phyloP scores from a whole-genome alignment of 2,888 invertebrate genomes.

The Drosophila macrospina region DNA sequence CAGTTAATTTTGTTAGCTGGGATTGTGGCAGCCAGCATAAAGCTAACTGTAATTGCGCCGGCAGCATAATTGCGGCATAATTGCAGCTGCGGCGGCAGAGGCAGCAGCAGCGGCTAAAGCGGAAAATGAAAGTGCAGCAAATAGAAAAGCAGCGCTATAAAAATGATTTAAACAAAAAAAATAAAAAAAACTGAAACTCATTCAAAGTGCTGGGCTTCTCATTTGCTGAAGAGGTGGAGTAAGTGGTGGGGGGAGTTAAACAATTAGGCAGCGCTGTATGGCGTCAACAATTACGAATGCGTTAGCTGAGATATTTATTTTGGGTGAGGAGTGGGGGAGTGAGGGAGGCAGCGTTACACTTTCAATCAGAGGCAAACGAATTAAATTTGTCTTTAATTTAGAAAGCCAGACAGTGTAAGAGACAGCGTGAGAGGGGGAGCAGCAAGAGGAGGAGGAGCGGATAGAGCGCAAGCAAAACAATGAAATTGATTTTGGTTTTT shows the following conservation, averaged over 20 bases:
- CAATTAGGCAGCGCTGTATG: constrained; percentile 40
- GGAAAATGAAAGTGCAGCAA: constrained; percentile 78
- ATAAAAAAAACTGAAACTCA: constrained; percentile 23
- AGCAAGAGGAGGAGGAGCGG: not conserved
- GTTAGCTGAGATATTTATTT: constrained; percentile 9
- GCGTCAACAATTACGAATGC: constrained; percentile 29
- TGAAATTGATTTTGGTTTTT: constrained; percentile 68
- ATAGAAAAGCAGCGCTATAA: constrained; percentile 31
- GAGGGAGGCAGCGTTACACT: constrained; percentile 70
- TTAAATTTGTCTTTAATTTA: constrained; percentile 72
- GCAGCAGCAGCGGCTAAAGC: constrained; percentile 28
- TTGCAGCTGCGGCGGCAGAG: constrained; percentile 58
- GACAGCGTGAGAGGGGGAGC: not conserved
- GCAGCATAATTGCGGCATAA: constrained; percentile 71
- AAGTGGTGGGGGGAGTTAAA: too few relatives aligned
- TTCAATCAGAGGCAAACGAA: constrained; percentile 63
- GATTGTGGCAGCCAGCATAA: constrained; percentile 44
- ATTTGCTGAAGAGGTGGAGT: too few relatives aligned
- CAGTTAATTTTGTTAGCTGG: constrained; percentile 59
- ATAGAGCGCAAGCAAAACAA: constrained; percentile 46
- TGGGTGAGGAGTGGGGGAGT: not conserved
- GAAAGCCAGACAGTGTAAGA: constrained; percentile 57
- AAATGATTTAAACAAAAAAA: constrained; percentile 22
- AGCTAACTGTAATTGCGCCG: constrained; percentile 70
- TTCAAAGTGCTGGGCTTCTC: constrained; percentile 1